Conservation (phyloP, 2,113 vertebrate genomes). For the Syngnathus floridae region DNA sequence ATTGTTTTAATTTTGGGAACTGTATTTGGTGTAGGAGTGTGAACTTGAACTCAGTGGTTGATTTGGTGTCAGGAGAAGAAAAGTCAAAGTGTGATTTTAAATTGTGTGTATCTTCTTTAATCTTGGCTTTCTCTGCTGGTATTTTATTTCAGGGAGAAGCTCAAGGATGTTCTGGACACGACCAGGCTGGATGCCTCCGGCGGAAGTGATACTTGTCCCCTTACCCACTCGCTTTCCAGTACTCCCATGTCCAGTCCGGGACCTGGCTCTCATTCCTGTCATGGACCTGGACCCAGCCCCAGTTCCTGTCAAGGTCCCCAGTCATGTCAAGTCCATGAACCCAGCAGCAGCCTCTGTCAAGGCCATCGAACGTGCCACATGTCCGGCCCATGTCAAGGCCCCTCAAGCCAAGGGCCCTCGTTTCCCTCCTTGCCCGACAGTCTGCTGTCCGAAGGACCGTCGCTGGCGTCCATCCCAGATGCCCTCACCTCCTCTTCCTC, state of each 20-base stretch:
- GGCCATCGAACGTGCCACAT: conserved; percentile 47
- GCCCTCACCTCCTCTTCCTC: conserved; percentile 60
- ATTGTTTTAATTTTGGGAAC: no score
- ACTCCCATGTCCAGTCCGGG: conserved; percentile 57
- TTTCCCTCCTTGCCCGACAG: conserved; percentile 56
- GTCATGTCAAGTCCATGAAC: conserved; percentile 40
- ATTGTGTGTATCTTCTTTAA: not conserved
- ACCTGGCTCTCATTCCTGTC: conserved; percentile 37
- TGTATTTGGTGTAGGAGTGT: no score
- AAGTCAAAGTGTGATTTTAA: no score
- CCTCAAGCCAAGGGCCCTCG: conserved; percentile 46
- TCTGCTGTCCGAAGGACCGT: conserved; percentile 59
- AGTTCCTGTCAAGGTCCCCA: conserved; percentile 53
- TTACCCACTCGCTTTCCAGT: conserved; percentile 63
- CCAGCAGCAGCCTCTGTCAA: conserved; percentile 40
- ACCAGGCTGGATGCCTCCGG: conserved; percentile 67
- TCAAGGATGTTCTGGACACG: conserved; percentile 83
- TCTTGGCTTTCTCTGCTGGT: conserved; percentile 2
- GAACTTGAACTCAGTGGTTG: no score
- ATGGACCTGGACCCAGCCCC: conserved; percentile 44
- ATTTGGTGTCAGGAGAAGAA: no score
- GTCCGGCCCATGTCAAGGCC: conserved; percentile 45
- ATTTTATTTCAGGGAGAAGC: conserved; percentile 76
- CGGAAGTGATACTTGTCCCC: conserved; percentile 65
- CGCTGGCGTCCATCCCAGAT: conserved; percentile 63